Evolutionary conservation across 2,888 invertebrate genomes (phyloP), one percentile per base, ranked within the genome.

Genomic region (Exephanes ischioxanthus): DNA sequence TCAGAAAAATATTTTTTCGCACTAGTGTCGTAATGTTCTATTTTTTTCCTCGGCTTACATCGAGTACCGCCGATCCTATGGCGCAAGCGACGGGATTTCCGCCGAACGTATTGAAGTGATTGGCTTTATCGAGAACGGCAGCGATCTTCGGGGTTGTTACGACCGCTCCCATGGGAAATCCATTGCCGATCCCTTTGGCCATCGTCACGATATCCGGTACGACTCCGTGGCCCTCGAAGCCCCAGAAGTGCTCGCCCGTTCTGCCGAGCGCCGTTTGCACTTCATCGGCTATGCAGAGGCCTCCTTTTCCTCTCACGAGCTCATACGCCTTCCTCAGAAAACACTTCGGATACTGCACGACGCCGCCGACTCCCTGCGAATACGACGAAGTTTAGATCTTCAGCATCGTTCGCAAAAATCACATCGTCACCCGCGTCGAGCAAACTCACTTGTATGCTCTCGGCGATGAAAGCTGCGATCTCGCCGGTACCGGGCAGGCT

Each of bases 211-310:
- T 99, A 93, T 99, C 99, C 0, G 99, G 99, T 30, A 95, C 90
- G 7, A 98, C 96, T 4, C 95, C 97, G 92, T 99, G 99, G 19
- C 95, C 95, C 94, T 99, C 96, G 93, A 99, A 99, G n/a, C 99
- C 99, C 99, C 99, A 99, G 94, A 97, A 99, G 91, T 97, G 96
- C 71, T 98, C 97, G 0, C 99, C 99, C 0, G 98, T 98, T 84
- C 99, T 95, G 0, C 98, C 99, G 92, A 99, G 99, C 2, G 99
- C 99, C 0, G 99, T 98, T 95, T 99, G 99, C 0, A 99, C 98
- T 95, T 99, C 99, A 94, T 99, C 99, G 4, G 98, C 96, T 81
- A 99, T 96, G 91, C 97, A 98, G 1, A 99, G 89, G 4, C 99
- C 99, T 0, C 99, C 99, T 90, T 97, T 96, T 67, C 96, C 95